Evolutionary conservation across 35 echinoderm and acorn worm genomes (phyloP).

Genomic region (Anneissia japonica): DNA sequence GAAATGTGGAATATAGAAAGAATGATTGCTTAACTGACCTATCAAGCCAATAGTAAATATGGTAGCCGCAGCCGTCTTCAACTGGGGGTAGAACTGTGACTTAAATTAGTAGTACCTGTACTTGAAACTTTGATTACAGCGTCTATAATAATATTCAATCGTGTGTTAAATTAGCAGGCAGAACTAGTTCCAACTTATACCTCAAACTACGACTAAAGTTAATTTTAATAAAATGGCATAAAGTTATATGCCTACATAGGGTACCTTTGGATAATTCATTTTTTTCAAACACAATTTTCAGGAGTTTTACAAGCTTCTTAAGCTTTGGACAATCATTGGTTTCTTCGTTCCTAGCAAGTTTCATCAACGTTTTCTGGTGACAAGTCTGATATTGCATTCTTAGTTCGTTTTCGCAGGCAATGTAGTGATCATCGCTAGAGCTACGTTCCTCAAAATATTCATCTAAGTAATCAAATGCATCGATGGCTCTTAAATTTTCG

Average conservation of each 20-base stretch:
- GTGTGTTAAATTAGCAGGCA: no score
- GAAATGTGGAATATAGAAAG: no score
- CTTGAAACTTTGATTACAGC: no score
- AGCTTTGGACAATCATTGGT: constrained; percentile 32
- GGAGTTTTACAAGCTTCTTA: constrained; percentile 5
- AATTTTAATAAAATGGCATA: background rate
- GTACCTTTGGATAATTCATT: constrained; percentile 54
- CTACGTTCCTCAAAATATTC: constrained; percentile 11
- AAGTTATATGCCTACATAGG: background rate
- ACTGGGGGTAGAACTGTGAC: no score
- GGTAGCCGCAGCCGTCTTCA: no score
- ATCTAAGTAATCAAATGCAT: constrained; percentile 32
- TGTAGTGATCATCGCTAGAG: background rate
- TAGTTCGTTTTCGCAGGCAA: constrained; percentile 1
- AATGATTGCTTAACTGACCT: no score
- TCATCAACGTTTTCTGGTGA: background rate
- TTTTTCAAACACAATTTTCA: constrained; percentile 18
- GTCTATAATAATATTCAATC: no score
- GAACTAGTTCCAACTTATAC: no score
- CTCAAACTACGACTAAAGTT: background rate
- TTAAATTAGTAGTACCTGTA: no score
- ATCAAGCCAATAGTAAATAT: no score
- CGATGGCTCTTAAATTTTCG: constrained; percentile 38
- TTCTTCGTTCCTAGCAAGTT: constrained; percentile 7
- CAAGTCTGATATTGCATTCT: background rate